Conservation (phyloP, 2,797 vertebrate genomes). For the Dicrostonyx torquatus region DNA sequence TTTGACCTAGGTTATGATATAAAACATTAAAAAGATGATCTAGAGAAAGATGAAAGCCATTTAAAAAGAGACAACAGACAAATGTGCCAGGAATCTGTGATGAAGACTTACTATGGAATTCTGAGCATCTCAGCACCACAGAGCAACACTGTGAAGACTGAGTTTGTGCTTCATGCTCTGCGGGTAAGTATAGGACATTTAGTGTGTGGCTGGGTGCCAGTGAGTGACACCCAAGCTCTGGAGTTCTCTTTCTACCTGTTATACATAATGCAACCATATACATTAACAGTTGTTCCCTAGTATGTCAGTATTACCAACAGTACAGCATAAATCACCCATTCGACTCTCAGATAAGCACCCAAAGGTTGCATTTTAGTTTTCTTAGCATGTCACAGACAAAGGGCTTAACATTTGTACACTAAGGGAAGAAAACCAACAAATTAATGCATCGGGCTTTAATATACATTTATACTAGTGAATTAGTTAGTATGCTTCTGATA, state of each 20-base stretch:
- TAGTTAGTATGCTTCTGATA: slow-evolving; percentile 12
- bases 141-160: neutral
- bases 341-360: neutral
- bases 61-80: slow-evolving; percentile 39
- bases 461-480: neutral
- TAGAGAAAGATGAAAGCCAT: slow-evolving; percentile 38
- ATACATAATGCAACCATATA: neutral
- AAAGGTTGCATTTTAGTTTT: neutral
- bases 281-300: neutral
- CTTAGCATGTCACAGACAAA: neutral
- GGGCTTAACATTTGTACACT: neutral
- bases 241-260: slow-evolving; percentile 39
- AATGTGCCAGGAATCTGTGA: slow-evolving; percentile 5
- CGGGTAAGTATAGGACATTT: neutral
- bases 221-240: neutral
- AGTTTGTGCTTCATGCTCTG: neutral
- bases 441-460: neutral
- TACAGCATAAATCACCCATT: neutral
- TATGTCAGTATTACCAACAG: neutral
- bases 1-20: slow-evolving; percentile 5
- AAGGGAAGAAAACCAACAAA: slow-evolving; percentile 14
- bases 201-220: neutral
- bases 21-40: slow-evolving; percentile 38
- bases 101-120: slow-evolving; percentile 43
- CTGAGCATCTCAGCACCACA: slow-evolving; percentile 13